phyloP scores from a whole-genome alignment of 2,888 invertebrate species.

The Phalangium opilio region DNA sequence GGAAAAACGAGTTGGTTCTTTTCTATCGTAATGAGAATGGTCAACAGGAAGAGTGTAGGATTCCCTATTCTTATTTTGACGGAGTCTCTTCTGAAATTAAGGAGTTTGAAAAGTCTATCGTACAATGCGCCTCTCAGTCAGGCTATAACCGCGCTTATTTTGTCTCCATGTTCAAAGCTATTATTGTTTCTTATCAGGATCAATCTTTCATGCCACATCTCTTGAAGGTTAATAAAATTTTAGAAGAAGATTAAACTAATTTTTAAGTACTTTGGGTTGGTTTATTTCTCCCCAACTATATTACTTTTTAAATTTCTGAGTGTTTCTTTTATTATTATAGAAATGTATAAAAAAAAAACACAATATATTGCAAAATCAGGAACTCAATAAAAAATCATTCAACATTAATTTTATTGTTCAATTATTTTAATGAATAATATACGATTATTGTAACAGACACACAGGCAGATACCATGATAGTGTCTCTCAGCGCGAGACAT shows the following conservation, averaged over 20 bases:
- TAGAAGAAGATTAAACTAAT: conserved; percentile 27
- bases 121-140: conserved; percentile 55
- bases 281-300: no score
- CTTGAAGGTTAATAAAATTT: conserved; percentile 61
- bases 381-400: no score
- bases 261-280: no score
- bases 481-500: no score
- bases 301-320: no score
- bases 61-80: conserved; percentile 52
- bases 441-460: no score
- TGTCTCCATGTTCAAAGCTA: conserved; percentile 43
- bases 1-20: conserved; percentile 43
- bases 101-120: conserved; percentile 32
- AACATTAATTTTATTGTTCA: no score
- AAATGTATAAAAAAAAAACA: no score
- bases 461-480: no score
- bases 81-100: conserved; percentile 18
- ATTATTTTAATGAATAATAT: no score
- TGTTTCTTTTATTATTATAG: no score
- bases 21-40: conserved; percentile 55
- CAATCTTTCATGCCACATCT: conserved; percentile 56
- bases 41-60: conserved; percentile 49
- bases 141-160: conserved; percentile 50
- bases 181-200: conserved; percentile 34
- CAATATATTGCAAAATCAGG: no score